A percentile compares a stretch with the other conserved stretches of the same genome.
Evolutionary conservation across 2,113 vertebrate species (phyloP).

Genomic region (Origma solitaria): DNA sequence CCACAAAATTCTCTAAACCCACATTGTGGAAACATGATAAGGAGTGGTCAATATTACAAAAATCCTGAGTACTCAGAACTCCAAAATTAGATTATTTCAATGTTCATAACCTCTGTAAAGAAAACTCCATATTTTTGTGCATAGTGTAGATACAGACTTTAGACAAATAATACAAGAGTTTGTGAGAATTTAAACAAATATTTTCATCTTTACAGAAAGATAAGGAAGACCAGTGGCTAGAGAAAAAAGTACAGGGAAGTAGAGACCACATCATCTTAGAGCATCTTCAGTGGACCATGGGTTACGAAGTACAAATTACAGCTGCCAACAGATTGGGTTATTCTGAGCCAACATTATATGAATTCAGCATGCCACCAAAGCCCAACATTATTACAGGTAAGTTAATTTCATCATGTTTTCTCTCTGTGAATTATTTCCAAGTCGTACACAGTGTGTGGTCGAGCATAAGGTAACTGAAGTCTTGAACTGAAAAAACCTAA

Average conservation of each 20-base stretch:
- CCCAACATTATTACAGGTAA: slow-evolving; percentile 96
- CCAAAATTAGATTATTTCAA: neutral
- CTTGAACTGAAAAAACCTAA: neutral
- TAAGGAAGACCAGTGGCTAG: slow-evolving; percentile 97
- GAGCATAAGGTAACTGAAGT: neutral
- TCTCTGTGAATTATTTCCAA: neutral
- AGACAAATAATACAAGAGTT: neutral
- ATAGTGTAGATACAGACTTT: neutral
- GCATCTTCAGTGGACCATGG: slow-evolving; percentile 94
- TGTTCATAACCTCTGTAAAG: neutral
- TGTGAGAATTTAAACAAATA: neutral
- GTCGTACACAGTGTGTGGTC: neutral
- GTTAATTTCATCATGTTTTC: neutral
- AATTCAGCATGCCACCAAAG: slow-evolving; percentile 97
- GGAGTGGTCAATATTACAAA: neutral
- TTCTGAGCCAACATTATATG: slow-evolving; percentile 92
- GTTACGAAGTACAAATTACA: slow-evolving; percentile 95
- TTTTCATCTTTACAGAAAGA: slow-evolving; percentile 78
- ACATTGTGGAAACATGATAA: neutral
- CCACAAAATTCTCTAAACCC: neutral
- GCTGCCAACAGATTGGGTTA: slow-evolving; percentile 93
- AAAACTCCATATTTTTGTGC: neutral
- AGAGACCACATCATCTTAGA: slow-evolving; percentile 92
- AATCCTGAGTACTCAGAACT: neutral
- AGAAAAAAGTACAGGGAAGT: slow-evolving; percentile 90